These are phyloP conservation scores for Coenonympha glycerion DNA, from an alignment of 2,888 invertebrate species.

Conservation along the genomic window DNA sequence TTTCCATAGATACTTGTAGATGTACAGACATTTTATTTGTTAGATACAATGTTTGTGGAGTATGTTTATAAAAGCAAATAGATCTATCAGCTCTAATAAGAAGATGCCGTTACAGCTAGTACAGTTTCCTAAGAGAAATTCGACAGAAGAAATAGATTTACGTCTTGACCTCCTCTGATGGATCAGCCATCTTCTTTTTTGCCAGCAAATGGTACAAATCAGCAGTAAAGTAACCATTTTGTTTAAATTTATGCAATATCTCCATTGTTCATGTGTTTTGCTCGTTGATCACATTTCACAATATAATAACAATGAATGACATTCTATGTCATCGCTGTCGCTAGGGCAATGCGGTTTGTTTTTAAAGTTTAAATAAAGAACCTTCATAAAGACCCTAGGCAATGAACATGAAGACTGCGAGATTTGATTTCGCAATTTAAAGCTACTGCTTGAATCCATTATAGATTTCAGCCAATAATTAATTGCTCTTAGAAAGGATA, in stretches of 20 bases:
- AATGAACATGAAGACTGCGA: neutral
- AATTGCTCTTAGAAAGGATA: no score
- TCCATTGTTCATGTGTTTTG: constrained; percentile 34
- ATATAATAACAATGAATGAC: constrained; percentile 21
- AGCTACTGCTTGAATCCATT: no score
- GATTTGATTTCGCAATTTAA: neutral
- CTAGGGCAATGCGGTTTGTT: constrained; percentile 27
- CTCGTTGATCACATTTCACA: constrained; percentile 19
- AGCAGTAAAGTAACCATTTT: constrained; percentile 65
- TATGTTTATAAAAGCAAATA: no score
- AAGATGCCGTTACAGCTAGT: no score
- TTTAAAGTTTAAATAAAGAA: constrained; percentile 13
- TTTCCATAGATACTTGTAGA: no score
- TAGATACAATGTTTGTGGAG: no score
- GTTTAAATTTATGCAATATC: constrained; percentile 57
- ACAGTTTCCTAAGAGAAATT: neutral
- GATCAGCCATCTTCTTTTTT: constrained; percentile 47
- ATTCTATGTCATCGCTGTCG: constrained; percentile 24
- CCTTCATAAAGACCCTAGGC: neutral
- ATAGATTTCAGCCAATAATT: no score
- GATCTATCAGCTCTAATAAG: no score
- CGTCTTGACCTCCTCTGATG: constrained; percentile 46
- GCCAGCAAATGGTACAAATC: constrained; percentile 59
- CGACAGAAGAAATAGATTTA: neutral
- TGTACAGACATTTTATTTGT: no score